A percentile compares a stretch with the other conserved stretches of the same genome.
Evolutionary conservation across 2,888 invertebrate species (phyloP).

Genomic region (Lepidocyrtinus sp.): DNA sequence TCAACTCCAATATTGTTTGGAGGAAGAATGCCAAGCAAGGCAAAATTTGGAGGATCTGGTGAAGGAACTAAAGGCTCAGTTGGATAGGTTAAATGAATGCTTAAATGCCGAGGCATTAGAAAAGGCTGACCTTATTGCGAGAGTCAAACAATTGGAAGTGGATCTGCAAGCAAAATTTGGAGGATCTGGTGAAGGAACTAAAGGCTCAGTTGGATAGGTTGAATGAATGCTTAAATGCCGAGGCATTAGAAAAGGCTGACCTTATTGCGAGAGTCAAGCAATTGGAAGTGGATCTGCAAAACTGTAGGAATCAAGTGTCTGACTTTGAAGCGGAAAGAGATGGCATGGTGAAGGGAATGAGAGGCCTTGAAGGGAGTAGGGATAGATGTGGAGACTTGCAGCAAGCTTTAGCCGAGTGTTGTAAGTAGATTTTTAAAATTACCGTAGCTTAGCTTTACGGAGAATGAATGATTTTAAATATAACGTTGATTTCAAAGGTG

Average conservation of each 20-base stretch:
- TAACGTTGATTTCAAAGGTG: conserved; percentile 33
- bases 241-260: conserved; percentile 46
- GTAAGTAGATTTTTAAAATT: conserved; percentile 34
- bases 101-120: conserved; percentile 50
- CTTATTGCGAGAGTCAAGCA: conserved; percentile 34
- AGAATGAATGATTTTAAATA: not conserved
- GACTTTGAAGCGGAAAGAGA: conserved; percentile 52
- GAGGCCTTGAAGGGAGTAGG: conserved; percentile 32
- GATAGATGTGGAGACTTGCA: conserved; percentile 51
- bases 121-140: conserved; percentile 32
- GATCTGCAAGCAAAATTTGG: conserved; percentile 32
- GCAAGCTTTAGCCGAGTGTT: conserved; percentile 61
- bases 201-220: conserved; percentile 48
- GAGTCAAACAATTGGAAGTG: conserved; percentile 51
- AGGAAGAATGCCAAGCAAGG: conserved; percentile 55
- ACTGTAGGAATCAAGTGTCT: not conserved
- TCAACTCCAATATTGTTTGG: conserved; percentile 56
- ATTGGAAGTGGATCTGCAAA: conserved; percentile 45
- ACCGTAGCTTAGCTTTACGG: not conserved
- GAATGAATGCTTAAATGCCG: conserved; percentile 53
- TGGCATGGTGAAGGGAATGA: conserved; percentile 21
- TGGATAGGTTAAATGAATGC: conserved; percentile 49
- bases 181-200: conserved; percentile 51
- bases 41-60: conserved; percentile 55
- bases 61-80: conserved; percentile 49